phyloP scores from a whole-genome alignment of 2,888 invertebrate genomes.

The Cinara cedri region DNA sequence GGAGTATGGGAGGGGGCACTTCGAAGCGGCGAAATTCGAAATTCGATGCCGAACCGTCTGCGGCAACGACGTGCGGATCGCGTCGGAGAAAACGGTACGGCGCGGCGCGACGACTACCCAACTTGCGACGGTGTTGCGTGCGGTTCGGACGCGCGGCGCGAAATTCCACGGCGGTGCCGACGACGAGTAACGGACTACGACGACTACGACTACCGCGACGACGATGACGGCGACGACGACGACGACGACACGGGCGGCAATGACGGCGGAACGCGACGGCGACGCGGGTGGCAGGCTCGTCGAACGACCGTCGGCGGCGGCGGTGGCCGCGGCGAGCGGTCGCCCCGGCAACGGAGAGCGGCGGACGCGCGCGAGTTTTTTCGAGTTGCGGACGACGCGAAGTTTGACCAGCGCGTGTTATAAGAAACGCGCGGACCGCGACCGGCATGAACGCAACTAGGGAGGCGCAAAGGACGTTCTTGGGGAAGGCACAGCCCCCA shows the following conservation, averaged over 20 bases:
- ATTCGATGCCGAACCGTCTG: background rate
- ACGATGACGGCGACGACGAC: constrained; percentile 10
- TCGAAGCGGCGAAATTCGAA: no score
- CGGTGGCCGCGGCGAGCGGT: background rate
- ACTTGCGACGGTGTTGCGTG: background rate
- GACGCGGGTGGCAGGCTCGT: background rate
- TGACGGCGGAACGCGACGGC: background rate
- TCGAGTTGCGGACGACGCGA: background rate
- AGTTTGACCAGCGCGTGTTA: background rate
- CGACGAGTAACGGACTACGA: no score
- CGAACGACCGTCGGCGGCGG: background rate
- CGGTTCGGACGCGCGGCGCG: constrained; percentile 24
- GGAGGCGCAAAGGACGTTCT: no score
- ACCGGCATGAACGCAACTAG: background rate
- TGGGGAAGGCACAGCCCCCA: no score
- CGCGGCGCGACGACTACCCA: constrained; percentile 9
- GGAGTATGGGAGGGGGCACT: no score
- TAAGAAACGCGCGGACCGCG: background rate
- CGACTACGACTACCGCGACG: constrained; percentile 1
- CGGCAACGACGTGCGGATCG: background rate
- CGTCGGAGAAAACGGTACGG: background rate
- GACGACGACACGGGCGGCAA: background rate
- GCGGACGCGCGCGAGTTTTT: constrained; percentile 5
- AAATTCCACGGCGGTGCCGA: background rate
- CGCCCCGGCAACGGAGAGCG: constrained; percentile 26